Evolutionary conservation across 2,888 invertebrate genomes (phyloP).

Genomic region (Dusona sp.): DNA sequence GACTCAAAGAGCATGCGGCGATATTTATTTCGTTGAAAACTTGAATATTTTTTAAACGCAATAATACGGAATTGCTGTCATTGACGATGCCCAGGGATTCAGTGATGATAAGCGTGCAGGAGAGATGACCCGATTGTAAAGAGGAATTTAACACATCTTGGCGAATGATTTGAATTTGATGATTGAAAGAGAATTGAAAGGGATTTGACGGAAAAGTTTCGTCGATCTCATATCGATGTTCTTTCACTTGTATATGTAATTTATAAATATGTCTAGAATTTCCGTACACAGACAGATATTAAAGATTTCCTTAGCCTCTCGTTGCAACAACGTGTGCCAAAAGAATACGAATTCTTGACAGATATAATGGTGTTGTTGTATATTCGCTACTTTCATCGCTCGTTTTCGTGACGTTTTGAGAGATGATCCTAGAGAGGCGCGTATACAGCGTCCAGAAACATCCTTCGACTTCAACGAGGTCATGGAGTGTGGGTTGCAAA

Average conservation of each 20-base stretch:
- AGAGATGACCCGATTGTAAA: background rate
- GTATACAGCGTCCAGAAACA: constrained; percentile 43
- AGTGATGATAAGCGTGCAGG: background rate
- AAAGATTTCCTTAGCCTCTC: constrained; percentile 59
- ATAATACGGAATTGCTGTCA: background rate
- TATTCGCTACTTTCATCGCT: constrained; percentile 35
- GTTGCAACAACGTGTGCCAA: constrained; percentile 50
- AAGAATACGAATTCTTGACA: constrained; percentile 47
- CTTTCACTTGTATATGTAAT: constrained; percentile 43
- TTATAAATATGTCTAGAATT: constrained; percentile 46
- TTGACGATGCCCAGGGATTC: background rate
- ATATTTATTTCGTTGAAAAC: background rate
- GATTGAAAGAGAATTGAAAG: constrained; percentile 19
- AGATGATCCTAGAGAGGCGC: constrained; percentile 67
- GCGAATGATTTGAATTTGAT: background rate
- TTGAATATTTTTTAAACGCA: background rate
- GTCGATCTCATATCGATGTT: constrained; percentile 19
- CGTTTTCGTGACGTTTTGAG: constrained; percentile 13
- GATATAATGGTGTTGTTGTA: constrained; percentile 26
- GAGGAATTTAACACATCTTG: background rate
- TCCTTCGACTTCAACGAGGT: constrained; percentile 53
- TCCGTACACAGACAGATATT: constrained; percentile 34
- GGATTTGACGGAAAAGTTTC: constrained; percentile 33
- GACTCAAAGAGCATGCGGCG: background rate
- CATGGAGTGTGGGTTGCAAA: constrained; percentile 32